Evolutionary conservation across 2,797 vertebrate species (phyloP), one percentile per base, ranked within the genome.

Genomic region (Micrastur ruficollis): DNA sequence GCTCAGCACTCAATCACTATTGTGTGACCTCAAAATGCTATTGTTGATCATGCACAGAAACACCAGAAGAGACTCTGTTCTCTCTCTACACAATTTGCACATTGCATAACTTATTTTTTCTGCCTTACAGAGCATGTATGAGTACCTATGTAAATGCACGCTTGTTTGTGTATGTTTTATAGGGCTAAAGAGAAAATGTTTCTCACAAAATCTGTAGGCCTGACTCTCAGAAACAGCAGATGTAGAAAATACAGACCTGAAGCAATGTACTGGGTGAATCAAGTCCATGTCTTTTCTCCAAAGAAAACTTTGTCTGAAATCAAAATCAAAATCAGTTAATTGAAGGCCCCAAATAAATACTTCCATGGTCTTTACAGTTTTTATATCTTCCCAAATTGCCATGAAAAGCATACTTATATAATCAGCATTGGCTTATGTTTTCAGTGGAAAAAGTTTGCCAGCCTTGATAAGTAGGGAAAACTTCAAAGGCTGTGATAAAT

Each of bases 401-500:
- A 12, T 86, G 78, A 84, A 84, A 90, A 68, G 4, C 42, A 23
- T 71, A 40, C 8, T 95, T 96, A 44, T 0, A 55, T 93, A 86
- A 79, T 72, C 80, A 87, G 18, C 22, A 40, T 14, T 81, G 42
- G 42, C 55, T 94, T 13, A 8, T 59, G 22, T 40, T 95, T 81
- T 91, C 59, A 72, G 25, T 52, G 61, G 31, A 74, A 93, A 82
- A 78, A 86, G 32, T 86, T 96, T 88, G 46, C n/a, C 73, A 88
- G 70, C 62, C 62, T 83, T 85, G 72, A 88, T 88, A 91, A 91
- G 53, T 6, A 74, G 40, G 34, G 50, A 94, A 83, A 87, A 87
- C 76, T 95, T 95, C 91, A 97, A 97, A 97, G 86, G 26, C 73
- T 87, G 29, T 76, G 59, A 81, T 87, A 89, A 95, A 90, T 92